Base-by-base conservation (phyloP, 92 coral and sea anemone genomes). In the Hydrozoanthus gracilis region DNA sequence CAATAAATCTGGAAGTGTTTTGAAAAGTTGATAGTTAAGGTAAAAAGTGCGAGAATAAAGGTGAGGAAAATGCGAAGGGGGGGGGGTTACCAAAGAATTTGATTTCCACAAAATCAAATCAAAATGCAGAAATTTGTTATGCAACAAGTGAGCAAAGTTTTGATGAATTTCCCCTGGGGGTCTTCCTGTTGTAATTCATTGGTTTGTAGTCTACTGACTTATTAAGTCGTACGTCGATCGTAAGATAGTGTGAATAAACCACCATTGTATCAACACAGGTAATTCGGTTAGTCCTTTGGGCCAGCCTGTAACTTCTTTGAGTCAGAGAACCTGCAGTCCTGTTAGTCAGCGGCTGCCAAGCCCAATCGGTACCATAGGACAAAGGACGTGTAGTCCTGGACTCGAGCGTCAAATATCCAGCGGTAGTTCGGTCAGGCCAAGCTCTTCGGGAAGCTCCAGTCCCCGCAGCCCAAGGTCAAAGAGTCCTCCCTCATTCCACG, bases 381-480 rank as follows among this genome's bases (percentile, higher is more conserved):
- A 87, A 50, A 87, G 96, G 51, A 51, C 92, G 68, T 78, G 86
- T 15, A 93, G 90, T 17, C 90, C 94, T 71, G 87, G 74, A n/a
- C 74, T 91, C n/a, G 92, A 90, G 39, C 85, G 88, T 67, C 92
- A 90, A 79, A 88, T 90, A 10, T 56, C 86, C 3, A 54, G 56
- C 14, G 92, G 92, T 7, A 94, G 98, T 54, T 89, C 96, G 5
- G 69, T 87, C 69, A 70, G 86, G 62, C 91, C 87, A 2, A 80
- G 94, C 72, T 91, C 95, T 0, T 92, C 95, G 8, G 96, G 95
- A 0, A 89, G 96, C 35, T 85, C 92, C 66, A 94, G 98, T 62
- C 98, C 98, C 7, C 89, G 82, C 49, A 94, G 98, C 84, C 93
- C 95, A 3, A 90, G 88, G 35, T 70, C 91, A 44, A 89, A 77